phyloP scores from a whole-genome alignment of 2,888 invertebrate species.

The Therioaphis trifolii region DNA sequence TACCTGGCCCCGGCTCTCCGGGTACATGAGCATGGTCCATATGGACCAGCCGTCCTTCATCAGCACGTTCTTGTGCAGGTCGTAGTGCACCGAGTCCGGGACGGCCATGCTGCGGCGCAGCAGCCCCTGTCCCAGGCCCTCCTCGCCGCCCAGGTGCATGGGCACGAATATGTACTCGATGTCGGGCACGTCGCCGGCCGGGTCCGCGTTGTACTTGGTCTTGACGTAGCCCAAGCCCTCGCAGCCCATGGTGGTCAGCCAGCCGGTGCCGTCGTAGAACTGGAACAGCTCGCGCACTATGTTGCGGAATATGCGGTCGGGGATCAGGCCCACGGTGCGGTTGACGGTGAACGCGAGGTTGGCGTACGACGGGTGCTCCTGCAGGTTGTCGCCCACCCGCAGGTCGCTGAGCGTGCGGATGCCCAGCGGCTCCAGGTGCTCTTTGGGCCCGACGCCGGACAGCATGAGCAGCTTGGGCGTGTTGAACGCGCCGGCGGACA shows the following conservation, averaged over 20 bases:
- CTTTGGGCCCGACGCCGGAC: conserved; percentile 77
- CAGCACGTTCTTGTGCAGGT: conserved; percentile 69
- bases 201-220: conserved; percentile 68
- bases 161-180: conserved; percentile 67
- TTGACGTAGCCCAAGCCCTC: conserved; percentile 70
- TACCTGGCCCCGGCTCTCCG: conserved; percentile 80
- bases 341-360: conserved; percentile 77
- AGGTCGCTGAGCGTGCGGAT: conserved; percentile 73
- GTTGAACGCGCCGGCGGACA: conserved; percentile 83
- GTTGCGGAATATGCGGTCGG: conserved; percentile 67
- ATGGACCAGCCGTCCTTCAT: conserved; percentile 76
- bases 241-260: conserved; percentile 69
- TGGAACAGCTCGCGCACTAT: conserved; percentile 47
- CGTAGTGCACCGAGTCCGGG: conserved; percentile 67
- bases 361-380: conserved; percentile 71
- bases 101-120: conserved; percentile 66
- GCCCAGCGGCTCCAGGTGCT: conserved; percentile 72
- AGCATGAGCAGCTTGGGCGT: conserved; percentile 86
- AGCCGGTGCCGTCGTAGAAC: conserved; percentile 66
- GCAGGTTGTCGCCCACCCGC: conserved; percentile 74
- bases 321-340: conserved; percentile 69
- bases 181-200: conserved; percentile 67
- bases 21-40: conserved; percentile 80
- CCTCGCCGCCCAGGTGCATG: conserved; percentile 65
- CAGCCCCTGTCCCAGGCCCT: conserved; percentile 65